These are phyloP conservation scores for Hetaerina titia DNA, from an alignment of 2,888 invertebrate species.

Conservation along the genomic window DNA sequence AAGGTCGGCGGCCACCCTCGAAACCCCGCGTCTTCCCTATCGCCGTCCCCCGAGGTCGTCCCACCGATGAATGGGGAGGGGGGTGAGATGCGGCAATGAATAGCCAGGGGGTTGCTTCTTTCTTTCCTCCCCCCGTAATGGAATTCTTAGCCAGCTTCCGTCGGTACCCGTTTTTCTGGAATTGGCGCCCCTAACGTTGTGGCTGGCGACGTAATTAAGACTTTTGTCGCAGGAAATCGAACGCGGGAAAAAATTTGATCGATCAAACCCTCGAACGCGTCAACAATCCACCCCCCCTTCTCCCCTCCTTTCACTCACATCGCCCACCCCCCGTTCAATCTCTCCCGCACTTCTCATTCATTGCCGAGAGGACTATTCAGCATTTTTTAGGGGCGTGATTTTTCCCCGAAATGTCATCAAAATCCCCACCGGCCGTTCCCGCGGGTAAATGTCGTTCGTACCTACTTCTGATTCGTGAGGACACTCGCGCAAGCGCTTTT, in stretches of 20 bases:
- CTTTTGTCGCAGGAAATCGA: constrained; percentile 14
- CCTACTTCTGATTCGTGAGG: constrained; percentile 21
- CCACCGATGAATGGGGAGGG: neutral
- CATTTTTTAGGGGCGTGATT: constrained; percentile 12
- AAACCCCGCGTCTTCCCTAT: neutral
- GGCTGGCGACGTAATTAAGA: neutral
- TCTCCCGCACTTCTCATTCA: neutral
- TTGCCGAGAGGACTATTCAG: neutral
- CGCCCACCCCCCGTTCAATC: neutral
- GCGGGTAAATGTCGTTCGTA: neutral
- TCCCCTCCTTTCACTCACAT: too few relatives aligned
- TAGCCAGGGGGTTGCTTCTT: neutral
- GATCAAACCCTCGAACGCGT: neutral
- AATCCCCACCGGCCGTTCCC: neutral
- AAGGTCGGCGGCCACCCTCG: neutral
- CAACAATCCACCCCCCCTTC: neutral
- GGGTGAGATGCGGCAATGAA: neutral
- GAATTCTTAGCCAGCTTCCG: constrained; percentile 30
- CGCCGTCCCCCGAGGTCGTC: too few relatives aligned
- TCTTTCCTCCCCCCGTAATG: neutral
- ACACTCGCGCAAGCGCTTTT: neutral
- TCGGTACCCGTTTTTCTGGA: neutral
- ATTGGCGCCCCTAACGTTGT: neutral
- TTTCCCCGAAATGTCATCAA: constrained; percentile 29
- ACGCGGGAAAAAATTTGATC: neutral